These are phyloP conservation scores for Oceanites oceanicus DNA, from an alignment of 2,113 vertebrate genomes.

Conservation along the genomic window DNA sequence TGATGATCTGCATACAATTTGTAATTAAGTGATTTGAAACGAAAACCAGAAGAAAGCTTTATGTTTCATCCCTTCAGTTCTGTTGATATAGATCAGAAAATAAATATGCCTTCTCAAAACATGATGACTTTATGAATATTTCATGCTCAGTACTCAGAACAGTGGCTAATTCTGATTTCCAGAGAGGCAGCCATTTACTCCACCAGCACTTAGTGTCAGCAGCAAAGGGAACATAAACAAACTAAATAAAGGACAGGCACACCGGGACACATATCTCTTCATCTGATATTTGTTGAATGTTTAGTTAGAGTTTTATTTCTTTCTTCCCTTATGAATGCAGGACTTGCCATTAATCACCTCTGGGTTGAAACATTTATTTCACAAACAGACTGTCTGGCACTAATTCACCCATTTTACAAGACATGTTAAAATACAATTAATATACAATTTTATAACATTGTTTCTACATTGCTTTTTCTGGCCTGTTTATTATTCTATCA, in stretches of 20 bases:
- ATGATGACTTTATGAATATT: conserved; percentile 37
- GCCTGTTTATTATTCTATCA: not conserved
- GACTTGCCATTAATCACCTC: not conserved
- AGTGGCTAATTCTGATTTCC: conserved; percentile 18
- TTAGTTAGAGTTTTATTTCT: conserved; percentile 21
- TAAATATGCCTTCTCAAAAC: not conserved
- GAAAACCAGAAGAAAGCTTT: not conserved
- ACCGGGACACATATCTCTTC: not conserved
- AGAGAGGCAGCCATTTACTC: not conserved
- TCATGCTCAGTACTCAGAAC: not conserved
- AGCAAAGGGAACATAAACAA: conserved; percentile 38
- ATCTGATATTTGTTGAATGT: conserved; percentile 1
- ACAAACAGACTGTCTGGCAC: not conserved
- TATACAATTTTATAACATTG: not conserved
- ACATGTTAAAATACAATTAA: not conserved
- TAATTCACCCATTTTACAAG: not conserved
- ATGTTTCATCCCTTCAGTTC: not conserved
- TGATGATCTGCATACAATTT: not conserved
- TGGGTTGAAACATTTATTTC: not conserved
- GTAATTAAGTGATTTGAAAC: conserved; percentile 2
- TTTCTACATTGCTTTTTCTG: not conserved
- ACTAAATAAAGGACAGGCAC: conserved; percentile 22
- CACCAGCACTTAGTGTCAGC: not conserved
- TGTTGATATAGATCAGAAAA: not conserved
- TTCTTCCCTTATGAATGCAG: not conserved